Conservation (phyloP, 2,113 vertebrate genomes). For the Sphaerodactylus townsendi region DNA sequence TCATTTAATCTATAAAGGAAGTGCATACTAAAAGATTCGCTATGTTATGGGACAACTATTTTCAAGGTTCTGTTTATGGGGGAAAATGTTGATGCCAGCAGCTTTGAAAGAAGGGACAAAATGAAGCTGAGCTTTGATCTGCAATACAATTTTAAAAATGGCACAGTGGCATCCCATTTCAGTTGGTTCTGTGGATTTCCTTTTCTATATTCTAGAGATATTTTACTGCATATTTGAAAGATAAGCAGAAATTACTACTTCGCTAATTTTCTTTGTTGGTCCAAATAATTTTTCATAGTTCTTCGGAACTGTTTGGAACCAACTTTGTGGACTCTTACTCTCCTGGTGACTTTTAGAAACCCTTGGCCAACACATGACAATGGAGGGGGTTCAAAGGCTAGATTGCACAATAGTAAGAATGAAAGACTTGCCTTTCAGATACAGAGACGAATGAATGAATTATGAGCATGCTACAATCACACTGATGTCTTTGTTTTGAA, state of each 20-base stretch:
- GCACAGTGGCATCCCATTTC: conserved; percentile 54
- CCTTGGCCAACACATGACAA: neutral
- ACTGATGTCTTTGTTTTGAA: conserved; percentile 77
- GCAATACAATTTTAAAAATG: conserved; percentile 47
- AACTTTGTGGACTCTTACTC: conserved; percentile 45
- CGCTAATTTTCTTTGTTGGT: conserved; percentile 32
- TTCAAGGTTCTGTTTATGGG: conserved; percentile 64
- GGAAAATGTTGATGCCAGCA: conserved; percentile 44
- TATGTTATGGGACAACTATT: conserved; percentile 40
- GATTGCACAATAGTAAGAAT: conserved; percentile 51
- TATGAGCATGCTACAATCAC: conserved; percentile 52
- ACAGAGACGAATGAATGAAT: conserved; percentile 54
- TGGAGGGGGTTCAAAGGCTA: conserved; percentile 31
- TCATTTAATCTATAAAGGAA: conserved; percentile 91
- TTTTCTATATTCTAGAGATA: conserved; percentile 49
- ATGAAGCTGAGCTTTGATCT: conserved; percentile 57
- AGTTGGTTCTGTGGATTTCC: conserved; percentile 53
- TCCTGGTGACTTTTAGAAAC: conserved; percentile 41
- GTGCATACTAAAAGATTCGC: conserved; percentile 70
- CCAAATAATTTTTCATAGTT: conserved; percentile 60
- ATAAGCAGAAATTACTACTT: conserved; percentile 55
- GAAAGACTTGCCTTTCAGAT: conserved; percentile 55
- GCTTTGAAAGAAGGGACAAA: conserved; percentile 41
- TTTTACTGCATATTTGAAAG: conserved; percentile 41
- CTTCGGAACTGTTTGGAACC: conserved; percentile 48